Percentiles rank a stretch among this genome's conserved stretches.
Conservation (phyloP, 2,888 invertebrate genomes). For the Dicranocentrus wangi region DNA sequence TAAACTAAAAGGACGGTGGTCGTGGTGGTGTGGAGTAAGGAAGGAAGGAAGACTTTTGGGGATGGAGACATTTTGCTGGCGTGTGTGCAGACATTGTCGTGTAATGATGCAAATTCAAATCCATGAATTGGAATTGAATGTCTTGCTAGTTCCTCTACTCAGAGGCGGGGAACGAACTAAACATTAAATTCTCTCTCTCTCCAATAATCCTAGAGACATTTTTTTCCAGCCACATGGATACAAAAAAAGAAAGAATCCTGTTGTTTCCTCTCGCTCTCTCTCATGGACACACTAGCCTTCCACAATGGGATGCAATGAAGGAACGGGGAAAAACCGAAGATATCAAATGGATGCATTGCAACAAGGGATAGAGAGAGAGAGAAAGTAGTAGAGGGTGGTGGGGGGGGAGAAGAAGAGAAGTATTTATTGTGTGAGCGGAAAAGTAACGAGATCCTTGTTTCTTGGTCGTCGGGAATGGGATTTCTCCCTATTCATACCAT, state of each 20-base stretch:
- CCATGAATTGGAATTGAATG: conserved; percentile 44
- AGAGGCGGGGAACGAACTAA: too few relatives aligned
- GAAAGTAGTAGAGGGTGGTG: too few relatives aligned
- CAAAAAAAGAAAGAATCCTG: conserved; percentile 2
- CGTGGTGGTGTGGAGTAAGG: too few relatives aligned
- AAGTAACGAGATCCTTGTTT: conserved; percentile 50
- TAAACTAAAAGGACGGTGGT: too few relatives aligned
- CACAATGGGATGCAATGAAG: background rate
- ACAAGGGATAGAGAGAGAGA: background rate
- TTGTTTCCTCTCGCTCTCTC: conserved; percentile 8
- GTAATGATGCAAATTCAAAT: conserved; percentile 53
- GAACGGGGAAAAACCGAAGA: background rate
- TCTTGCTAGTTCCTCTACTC: conserved; percentile 1
- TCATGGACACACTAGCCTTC: conserved; percentile 17
- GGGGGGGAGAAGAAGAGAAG: too few relatives aligned
- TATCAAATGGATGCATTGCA: conserved; percentile 23
- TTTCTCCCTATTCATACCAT: conserved; percentile 42
- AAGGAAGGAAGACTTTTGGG: background rate
- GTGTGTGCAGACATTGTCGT: too few relatives aligned
- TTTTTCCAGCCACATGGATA: background rate
- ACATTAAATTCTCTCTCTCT: too few relatives aligned
- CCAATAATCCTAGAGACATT: too few relatives aligned
- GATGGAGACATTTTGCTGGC: background rate
- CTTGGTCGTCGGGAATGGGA: conserved; percentile 40
- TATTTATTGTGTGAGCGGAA: conserved; percentile 44